Evolutionary conservation across 1,140 invertebrate species (phyloP).

Genomic region (Mesaphorura yosii): DNA sequence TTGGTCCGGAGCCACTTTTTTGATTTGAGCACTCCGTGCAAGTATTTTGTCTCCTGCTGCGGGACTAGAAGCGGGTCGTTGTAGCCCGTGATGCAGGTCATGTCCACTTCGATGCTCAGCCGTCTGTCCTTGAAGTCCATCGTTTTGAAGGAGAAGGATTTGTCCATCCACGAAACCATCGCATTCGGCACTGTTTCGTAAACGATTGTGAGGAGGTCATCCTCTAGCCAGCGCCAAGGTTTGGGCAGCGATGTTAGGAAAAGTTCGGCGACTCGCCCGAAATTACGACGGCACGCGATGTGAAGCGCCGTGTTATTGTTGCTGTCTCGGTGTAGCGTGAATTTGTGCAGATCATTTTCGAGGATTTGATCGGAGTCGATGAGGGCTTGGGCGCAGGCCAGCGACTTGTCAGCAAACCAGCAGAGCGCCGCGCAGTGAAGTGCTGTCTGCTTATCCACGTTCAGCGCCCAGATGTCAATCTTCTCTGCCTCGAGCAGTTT

Average conservation of each 20-base stretch:
- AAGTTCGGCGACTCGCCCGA: slow-evolving; percentile 5
- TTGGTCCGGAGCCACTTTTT: slow-evolving; percentile 10
- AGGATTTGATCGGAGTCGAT: slow-evolving; percentile 9
- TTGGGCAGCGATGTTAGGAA: slow-evolving; percentile 5
- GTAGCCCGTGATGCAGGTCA: slow-evolving; percentile 15
- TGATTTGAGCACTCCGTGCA: slow-evolving; percentile 6
- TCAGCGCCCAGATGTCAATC: slow-evolving; percentile 15
- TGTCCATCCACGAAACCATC: slow-evolving; percentile 18
- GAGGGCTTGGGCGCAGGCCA: slow-evolving; percentile 10
- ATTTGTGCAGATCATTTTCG: slow-evolving; percentile 4
- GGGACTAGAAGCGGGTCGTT: not conserved
- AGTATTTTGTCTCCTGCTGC: slow-evolving; percentile 16
- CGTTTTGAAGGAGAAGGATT: slow-evolving; percentile 15
- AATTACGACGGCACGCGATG: slow-evolving; percentile 5
- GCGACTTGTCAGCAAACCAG: slow-evolving; percentile 15
- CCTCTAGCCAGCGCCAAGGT: slow-evolving; percentile 7
- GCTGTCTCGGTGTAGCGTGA: slow-evolving; percentile 6
- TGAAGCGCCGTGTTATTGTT: slow-evolving; percentile 13
- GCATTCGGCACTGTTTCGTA: slow-evolving; percentile 14
- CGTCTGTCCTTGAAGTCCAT: slow-evolving; percentile 16
- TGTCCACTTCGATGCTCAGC: slow-evolving; percentile 11
- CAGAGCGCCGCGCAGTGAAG: slow-evolving; percentile 13
- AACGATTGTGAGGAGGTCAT: slow-evolving; percentile 11
- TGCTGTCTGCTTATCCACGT: slow-evolving; percentile 12
- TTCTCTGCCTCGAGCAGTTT: slow-evolving; percentile 6